A percentile compares a stretch with the other conserved stretches of the same genome.
Conservation (phyloP, 2,888 invertebrate genomes). For the Pyrrhosoma nymphula region DNA sequence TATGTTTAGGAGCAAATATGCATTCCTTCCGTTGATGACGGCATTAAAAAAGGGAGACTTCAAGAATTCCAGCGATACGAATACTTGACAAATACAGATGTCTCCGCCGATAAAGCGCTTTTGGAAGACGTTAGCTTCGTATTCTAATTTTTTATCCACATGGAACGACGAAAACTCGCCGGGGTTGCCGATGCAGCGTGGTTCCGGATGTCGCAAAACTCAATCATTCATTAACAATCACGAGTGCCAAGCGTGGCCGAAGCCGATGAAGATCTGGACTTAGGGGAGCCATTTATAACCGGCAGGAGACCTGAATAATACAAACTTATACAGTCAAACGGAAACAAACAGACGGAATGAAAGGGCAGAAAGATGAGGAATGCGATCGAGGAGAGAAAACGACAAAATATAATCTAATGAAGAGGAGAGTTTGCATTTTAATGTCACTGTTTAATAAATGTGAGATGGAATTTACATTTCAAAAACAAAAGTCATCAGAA, state of each 20-base stretch:
- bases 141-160: background rate
- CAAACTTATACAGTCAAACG: no score
- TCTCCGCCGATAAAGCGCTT: background rate
- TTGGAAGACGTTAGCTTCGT: background rate
- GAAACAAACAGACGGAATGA: background rate
- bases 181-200: background rate
- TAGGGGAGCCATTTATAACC: slow-evolving; percentile 28
- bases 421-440: background rate
- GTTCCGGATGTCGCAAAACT: background rate
- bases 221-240: background rate
- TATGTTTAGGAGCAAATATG: background rate
- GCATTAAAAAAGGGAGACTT: background rate
- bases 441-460: slow-evolving; percentile 16
- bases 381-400: background rate
- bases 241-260: background rate
- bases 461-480: slow-evolving; percentile 39
- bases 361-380: no score
- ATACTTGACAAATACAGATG: slow-evolving; percentile 22
- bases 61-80: background rate
- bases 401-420: background rate
- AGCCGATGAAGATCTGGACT: background rate
- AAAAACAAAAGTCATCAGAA: background rate
- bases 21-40: background rate
- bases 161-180: background rate
- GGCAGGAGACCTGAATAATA: slow-evolving; percentile 6